Evolutionary conservation across 2,888 invertebrate species (phyloP).

Genomic region (Platycheirus rosarum): DNA sequence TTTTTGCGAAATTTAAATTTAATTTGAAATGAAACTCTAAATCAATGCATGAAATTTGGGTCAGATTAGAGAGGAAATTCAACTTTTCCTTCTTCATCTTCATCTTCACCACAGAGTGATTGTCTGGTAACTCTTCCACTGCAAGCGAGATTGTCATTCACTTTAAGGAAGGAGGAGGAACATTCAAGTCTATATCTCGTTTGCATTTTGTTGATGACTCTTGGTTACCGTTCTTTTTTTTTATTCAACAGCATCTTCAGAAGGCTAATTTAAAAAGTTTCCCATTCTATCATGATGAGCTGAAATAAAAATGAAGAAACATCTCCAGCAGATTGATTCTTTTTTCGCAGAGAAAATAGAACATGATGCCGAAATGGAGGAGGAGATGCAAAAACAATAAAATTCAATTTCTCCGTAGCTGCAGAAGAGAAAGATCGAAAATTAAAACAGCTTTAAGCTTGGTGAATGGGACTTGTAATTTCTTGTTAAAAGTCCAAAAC

Average conservation of each 20-base stretch:
- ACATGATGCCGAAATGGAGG: background rate
- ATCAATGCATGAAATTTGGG: conserved; percentile 66
- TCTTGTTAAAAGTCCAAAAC: too few species aligned
- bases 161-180: conserved; percentile 9
- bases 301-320: conserved; percentile 16
- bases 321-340: background rate
- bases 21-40: conserved; percentile 39
- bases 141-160: conserved; percentile 42
- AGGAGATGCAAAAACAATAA: too few species aligned
- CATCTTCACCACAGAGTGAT: conserved; percentile 9
- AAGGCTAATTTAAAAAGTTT: conserved; percentile 60
- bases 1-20: conserved; percentile 31
- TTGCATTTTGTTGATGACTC: conserved; percentile 54
- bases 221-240: conserved; percentile 41
- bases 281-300: conserved; percentile 60
- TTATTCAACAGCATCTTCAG: conserved; percentile 19
- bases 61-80: conserved; percentile 70
- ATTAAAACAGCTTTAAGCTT: too few species aligned
- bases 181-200: conserved; percentile 48
- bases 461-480: too few species aligned
- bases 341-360: conserved; percentile 2
- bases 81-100: conserved; percentile 48
- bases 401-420: too few species aligned
- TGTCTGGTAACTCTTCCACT: conserved; percentile 12
- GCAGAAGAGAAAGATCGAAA: too few species aligned